Evolutionary conservation across 2,888 invertebrate species (phyloP).

Genomic region (Seladonia tumulorum): DNA sequence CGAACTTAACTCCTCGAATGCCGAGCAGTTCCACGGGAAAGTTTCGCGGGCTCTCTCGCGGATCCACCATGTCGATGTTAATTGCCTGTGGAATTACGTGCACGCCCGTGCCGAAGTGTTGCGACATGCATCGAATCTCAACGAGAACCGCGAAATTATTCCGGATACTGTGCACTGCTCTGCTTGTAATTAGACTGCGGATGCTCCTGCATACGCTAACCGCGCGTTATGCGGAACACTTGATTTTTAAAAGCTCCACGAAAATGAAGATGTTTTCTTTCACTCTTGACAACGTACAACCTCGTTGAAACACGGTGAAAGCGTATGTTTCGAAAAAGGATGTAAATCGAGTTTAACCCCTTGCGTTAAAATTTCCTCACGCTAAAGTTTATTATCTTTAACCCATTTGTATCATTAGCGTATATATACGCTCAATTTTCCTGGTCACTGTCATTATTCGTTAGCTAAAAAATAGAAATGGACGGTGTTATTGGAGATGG

Average conservation of each 20-base stretch:
- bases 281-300: too few species aligned
- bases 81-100: neutral
- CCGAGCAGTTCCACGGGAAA: slow-evolving; percentile 15
- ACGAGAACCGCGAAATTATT: neutral
- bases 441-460: too few species aligned
- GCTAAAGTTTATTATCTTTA: too few species aligned
- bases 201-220: neutral
- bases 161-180: neutral
- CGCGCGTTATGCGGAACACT: neutral
- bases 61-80: neutral
- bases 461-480: too few species aligned
- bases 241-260: neutral
- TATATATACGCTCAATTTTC: too few species aligned
- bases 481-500: too few species aligned
- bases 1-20: slow-evolving; percentile 19
- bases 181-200: neutral
- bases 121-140: slow-evolving; percentile 5
- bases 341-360: too few species aligned
- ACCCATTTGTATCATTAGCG: too few species aligned
- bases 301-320: too few species aligned
- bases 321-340: too few species aligned
- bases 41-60: neutral
- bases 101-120: neutral
- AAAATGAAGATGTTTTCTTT: neutral
- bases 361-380: too few species aligned